These are phyloP conservation scores for Aurelia aurita complex sp. Pacific DNA, from an alignment of 30 jellyfish, hydroid and myxozoan genomes.

Conservation along the genomic window DNA sequence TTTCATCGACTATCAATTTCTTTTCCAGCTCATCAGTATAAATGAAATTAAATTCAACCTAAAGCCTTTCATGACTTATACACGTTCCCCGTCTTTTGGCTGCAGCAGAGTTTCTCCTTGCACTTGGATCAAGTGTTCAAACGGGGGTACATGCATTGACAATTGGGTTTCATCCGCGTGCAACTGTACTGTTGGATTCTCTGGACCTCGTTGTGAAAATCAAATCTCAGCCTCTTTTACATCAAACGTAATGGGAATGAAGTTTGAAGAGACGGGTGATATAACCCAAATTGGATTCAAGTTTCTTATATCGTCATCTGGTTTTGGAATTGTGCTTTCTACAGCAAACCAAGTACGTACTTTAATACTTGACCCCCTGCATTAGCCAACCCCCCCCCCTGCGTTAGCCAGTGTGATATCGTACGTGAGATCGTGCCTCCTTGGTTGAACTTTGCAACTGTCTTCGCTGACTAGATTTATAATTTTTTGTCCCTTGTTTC, in stretches of 20 bases:
- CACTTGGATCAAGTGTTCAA: constrained; percentile 13
- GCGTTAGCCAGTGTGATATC: too few species aligned
- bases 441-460: too few species aligned
- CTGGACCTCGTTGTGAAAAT: constrained; percentile 41
- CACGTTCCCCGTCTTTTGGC: constrained; percentile 42
- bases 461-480: too few species aligned
- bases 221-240: constrained; percentile 44
- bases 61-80: constrained; percentile 20
- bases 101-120: constrained; percentile 47
- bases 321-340: constrained; percentile 32
- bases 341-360: constrained; percentile 54
- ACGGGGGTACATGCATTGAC: constrained; percentile 67
- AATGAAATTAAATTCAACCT: background rate
- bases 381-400: too few species aligned
- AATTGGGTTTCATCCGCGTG: constrained; percentile 55
- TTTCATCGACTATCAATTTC: background rate
- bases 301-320: constrained; percentile 24
- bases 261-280: constrained; percentile 6
- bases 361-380: too few species aligned
- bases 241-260: constrained; percentile 49
- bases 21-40: background rate
- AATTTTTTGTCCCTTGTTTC: too few species aligned
- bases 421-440: too few species aligned
- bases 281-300: constrained; percentile 16
- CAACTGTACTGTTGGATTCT: constrained; percentile 53